Evolutionary conservation across 2,888 invertebrate genomes (phyloP).

Genomic region (Papilio protenor): DNA sequence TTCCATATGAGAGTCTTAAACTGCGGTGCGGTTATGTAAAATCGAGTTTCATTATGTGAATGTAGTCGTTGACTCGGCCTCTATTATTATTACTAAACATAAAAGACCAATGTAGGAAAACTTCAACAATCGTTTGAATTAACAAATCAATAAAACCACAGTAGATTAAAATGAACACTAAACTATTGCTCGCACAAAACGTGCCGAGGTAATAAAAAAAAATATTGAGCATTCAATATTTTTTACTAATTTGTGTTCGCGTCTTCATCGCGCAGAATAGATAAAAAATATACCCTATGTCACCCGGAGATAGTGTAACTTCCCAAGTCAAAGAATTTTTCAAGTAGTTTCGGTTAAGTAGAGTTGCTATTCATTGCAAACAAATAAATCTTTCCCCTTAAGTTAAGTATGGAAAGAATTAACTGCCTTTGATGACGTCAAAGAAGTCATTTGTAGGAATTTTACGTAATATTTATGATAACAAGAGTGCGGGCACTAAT

Average conservation of each 20-base stretch:
- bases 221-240: too few species aligned
- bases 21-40: background rate
- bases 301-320: too few species aligned
- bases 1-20: background rate
- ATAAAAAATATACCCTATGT: background rate
- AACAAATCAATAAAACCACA: background rate
- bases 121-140: background rate
- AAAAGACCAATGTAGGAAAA: background rate
- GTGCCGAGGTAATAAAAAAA: background rate
- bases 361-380: background rate
- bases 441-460: background rate
- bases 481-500: background rate
- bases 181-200: background rate
- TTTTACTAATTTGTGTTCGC: too few species aligned
- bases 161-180: background rate
- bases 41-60: background rate
- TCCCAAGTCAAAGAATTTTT: too few species aligned
- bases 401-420: background rate
- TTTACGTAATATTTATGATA: background rate
- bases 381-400: background rate
- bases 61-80: background rate
- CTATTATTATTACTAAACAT: background rate
- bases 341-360: too few species aligned
- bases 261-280: too few species aligned
- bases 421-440: background rate